Evolutionary conservation across 2,113 vertebrate species (phyloP).

Genomic region (Cacatua alba): DNA sequence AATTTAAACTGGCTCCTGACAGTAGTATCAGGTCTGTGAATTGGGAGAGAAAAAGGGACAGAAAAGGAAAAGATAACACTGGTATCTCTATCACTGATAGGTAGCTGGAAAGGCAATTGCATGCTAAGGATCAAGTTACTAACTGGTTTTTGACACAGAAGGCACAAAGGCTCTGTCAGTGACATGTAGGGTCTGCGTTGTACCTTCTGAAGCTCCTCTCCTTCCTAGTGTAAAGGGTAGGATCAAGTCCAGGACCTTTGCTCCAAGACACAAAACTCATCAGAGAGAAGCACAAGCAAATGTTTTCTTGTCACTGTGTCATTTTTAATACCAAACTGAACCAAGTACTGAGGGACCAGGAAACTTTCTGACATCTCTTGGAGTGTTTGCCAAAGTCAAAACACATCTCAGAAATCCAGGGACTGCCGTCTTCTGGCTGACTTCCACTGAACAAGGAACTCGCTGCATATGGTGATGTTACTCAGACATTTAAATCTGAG

Average conservation of each 20-base stretch:
- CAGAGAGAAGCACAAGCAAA: background rate
- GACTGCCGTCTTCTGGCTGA: background rate
- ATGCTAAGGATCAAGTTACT: background rate
- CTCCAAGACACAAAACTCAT: background rate
- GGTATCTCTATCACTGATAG: background rate
- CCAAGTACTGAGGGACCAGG: background rate
- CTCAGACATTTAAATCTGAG: background rate
- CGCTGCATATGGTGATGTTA: rapidly evolving
- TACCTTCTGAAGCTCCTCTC: background rate
- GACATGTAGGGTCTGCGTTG: background rate
- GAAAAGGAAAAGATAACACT: background rate
- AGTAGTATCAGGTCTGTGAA: background rate
- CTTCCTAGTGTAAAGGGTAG: background rate
- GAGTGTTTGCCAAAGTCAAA: background rate
- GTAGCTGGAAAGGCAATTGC: background rate
- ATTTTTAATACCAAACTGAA: background rate
- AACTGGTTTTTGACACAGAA: background rate
- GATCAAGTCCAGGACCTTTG: background rate
- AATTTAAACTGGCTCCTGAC: background rate
- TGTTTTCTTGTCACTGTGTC: background rate
- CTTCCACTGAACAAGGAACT: background rate
- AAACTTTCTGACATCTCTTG: background rate
- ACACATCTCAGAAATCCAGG: background rate
- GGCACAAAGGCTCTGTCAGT: background rate
- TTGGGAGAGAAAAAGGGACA: background rate